A percentile compares a stretch with the other conserved stretches of the same genome.
Conservation (phyloP, 2,888 invertebrate genomes). For the Busseola fusca region DNA sequence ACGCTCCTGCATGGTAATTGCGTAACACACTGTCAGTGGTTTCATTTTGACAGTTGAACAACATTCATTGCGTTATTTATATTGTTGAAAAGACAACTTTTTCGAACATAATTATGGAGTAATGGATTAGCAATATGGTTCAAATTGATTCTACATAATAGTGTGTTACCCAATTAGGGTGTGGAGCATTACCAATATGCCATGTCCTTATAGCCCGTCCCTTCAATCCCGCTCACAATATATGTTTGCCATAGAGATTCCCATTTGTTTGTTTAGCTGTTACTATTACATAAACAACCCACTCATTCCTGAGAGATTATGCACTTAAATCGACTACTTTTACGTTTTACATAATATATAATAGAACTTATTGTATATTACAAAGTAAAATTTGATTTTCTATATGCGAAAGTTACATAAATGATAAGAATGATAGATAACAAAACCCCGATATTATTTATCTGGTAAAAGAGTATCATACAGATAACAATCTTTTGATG, state of each 20-base stretch:
- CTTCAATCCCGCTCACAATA: background rate
- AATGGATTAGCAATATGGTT: too few relatives aligned
- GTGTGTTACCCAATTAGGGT: too few relatives aligned
- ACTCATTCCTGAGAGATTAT: background rate
- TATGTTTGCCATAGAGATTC: background rate
- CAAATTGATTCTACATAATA: too few relatives aligned
- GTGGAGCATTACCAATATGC: background rate
- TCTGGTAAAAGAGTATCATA: constrained; percentile 12
- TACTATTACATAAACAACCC: background rate
- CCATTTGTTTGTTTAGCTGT: background rate
- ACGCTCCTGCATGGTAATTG: too few relatives aligned
- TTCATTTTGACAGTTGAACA: too few relatives aligned
- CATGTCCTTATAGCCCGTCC: background rate
- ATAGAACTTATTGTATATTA: background rate
- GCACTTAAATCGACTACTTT: background rate
- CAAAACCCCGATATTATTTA: constrained; percentile 3
- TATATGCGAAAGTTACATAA: constrained; percentile 9
- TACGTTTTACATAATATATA: background rate
- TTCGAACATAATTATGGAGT: too few relatives aligned
- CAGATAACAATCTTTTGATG: constrained; percentile 11
- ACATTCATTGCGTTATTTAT: too few relatives aligned
- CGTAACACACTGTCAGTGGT: too few relatives aligned
- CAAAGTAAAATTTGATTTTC: background rate
- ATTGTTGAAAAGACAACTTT: too few relatives aligned
- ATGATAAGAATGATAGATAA: constrained; percentile 1